Base-by-base conservation (phyloP, 1,140 invertebrate species). In the Habropoda laboriosa region DNA sequence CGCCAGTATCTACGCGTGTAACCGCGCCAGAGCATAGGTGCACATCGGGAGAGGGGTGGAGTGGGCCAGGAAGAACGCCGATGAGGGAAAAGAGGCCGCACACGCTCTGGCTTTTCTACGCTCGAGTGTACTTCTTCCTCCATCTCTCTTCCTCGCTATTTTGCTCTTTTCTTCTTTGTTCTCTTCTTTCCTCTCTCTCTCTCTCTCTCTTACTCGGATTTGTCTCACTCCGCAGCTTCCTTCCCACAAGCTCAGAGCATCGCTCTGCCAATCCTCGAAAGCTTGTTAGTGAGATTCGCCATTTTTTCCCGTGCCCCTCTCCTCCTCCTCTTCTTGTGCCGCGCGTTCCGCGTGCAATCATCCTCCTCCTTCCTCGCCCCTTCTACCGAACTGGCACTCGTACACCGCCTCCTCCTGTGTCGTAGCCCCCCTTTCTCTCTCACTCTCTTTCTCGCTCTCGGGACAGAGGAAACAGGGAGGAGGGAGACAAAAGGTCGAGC, bases 201-300 rank as follows among this genome's bases (percentile, higher is more conserved):
- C n/a, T n/a, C n/a, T n/a, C n/a, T n/a, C n/a, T n/a, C n/a, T n/a
- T n/a, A n/a, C n/a, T n/a, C n/a, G n/a, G n/a, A n/a, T n/a, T n/a
- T n/a, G n/a, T n/a, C n/a, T n/a, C n/a, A n/a, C n/a, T n/a, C n/a
- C n/a, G n/a, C 81, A 79, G 80, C 30, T 81, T 82, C 79, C 79
- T 86, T 89, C 83, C 78, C 73, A 86, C 85, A 87, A 90, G 86
- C 80, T 84, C 60, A 18, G 2, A 24, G n/a, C n/a, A n/a, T n/a
- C n/a, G n/a, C n/a, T n/a, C n/a, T n/a, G n/a, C n/a, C n/a, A n/a
- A n/a, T n/a, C n/a, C 84, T 89, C 88, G 85, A 90, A 89, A 90
- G 89, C 90, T 92, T 87, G 89, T 92, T 92, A 92, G 88, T 82
- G 85, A 88, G 81, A 86, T 91, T 89, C 86, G 83, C 85, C 86